A percentile compares a stretch with the other conserved stretches of the same genome.
phyloP scores from a whole-genome alignment of 1,140 invertebrate species.

The Trichonephila clavata region DNA sequence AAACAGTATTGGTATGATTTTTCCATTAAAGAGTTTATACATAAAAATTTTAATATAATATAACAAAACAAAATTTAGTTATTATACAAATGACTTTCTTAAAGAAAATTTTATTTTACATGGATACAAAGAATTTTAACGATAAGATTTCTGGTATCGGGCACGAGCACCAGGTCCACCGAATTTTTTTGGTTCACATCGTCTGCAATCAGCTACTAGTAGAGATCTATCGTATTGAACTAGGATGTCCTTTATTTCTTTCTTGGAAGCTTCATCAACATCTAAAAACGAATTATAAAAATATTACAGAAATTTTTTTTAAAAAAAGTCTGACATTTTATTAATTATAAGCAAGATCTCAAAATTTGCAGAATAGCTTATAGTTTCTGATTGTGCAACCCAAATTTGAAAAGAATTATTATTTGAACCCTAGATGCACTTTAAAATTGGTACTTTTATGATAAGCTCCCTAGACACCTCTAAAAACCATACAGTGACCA shows the following conservation, averaged over 20 bases:
- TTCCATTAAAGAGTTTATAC: no score
- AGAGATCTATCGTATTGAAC: slow-evolving; percentile 98
- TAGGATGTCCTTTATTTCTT: slow-evolving; percentile 99
- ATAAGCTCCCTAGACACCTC: no score
- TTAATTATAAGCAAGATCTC: background rate
- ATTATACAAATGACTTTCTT: background rate
- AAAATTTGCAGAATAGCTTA: background rate
- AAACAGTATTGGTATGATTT: no score
- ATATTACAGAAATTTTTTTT: background rate
- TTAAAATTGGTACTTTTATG: no score
- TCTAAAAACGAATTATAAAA: slow-evolving; percentile 85
- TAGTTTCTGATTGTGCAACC: background rate
- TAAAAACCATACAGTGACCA: no score
- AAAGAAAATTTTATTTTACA: slow-evolving; percentile 21
- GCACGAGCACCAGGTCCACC: slow-evolving; percentile 99
- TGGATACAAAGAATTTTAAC: slow-evolving; percentile 81
- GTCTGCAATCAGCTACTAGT: slow-evolving; percentile 98
- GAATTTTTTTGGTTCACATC: slow-evolving; percentile 99
- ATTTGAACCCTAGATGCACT: background rate
- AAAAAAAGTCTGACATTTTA: background rate
- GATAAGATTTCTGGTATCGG: slow-evolving; percentile 96
- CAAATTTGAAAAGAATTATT: background rate
- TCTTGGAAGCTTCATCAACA: slow-evolving; percentile 99
- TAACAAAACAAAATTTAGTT: no score
- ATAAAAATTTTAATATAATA: no score